These are phyloP conservation scores for Neopelma chrysocephalum DNA, from an alignment of 2,797 vertebrate genomes.

Conservation along the genomic window DNA sequence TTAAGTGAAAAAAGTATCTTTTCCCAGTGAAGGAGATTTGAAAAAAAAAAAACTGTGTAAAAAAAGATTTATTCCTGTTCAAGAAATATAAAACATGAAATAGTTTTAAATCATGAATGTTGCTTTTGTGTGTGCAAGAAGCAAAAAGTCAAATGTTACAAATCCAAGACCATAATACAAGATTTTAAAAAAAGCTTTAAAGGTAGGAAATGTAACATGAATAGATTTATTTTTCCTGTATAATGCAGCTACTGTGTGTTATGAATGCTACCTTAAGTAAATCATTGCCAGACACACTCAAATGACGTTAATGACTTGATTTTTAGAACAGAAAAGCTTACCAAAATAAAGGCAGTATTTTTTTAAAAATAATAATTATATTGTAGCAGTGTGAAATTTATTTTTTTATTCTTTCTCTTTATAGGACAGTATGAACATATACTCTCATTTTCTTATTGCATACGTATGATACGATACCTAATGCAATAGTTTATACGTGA, in stretches of 20 bases:
- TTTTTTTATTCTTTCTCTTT: constrained; percentile 24
- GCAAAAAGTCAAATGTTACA: constrained; percentile 52
- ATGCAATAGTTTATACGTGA: not conserved
- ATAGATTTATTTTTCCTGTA: constrained; percentile 69
- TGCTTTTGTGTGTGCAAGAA: constrained; percentile 58
- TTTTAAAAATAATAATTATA: constrained; percentile 22
- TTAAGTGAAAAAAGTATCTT: constrained; percentile 47
- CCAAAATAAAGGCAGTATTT: constrained; percentile 54
- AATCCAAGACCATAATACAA: constrained; percentile 58
- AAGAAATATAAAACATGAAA: constrained; percentile 52
- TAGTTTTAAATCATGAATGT: constrained; percentile 65
- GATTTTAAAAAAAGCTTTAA: constrained; percentile 61
- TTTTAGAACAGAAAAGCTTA: constrained; percentile 68
- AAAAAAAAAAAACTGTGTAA: not conserved
- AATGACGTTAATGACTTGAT: constrained; percentile 70
- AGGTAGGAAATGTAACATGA: constrained; percentile 64
- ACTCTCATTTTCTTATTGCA: not conserved
- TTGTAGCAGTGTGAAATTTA: not conserved
- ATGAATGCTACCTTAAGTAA: constrained; percentile 63
- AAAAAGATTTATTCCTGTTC: constrained; percentile 31
- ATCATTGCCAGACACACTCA: constrained; percentile 66
- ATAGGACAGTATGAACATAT: not conserved
- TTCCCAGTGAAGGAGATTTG: constrained; percentile 27
- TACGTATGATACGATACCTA: not conserved
- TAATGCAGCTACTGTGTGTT: constrained; percentile 70